These are phyloP conservation scores for Tenualosa thibaudeaui DNA, from an alignment of 2,797 vertebrate genomes.

Conservation along the genomic window DNA sequence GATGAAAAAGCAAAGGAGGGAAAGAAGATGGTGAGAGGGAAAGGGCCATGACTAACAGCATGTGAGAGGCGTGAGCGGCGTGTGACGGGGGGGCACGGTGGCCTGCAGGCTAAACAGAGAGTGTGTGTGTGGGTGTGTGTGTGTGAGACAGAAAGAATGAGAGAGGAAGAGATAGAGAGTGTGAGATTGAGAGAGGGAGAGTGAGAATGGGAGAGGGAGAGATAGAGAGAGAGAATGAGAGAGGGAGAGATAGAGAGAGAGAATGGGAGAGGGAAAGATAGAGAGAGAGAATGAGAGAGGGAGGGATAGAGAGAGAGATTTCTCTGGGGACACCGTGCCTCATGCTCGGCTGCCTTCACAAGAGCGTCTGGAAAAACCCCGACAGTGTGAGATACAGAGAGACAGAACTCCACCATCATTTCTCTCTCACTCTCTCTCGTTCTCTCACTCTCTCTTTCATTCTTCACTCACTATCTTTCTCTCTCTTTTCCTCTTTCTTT, in stretches of 20 bases:
- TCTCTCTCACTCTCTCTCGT: not conserved
- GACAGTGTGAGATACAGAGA: not conserved
- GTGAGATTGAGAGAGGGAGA: too few relatives aligned
- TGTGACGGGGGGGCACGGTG: not conserved
- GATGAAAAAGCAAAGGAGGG: not conserved
- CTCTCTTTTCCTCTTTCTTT: not conserved
- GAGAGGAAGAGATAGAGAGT: too few relatives aligned
- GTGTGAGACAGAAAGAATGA: not conserved
- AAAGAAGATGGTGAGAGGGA: not conserved
- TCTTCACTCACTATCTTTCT: not conserved
- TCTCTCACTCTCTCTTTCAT: not conserved
- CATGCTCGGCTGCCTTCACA: not conserved
- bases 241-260: not conserved
- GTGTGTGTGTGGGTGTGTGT: not conserved
- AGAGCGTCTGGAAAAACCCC: not conserved
- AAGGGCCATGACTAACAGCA: conserved; percentile 5
- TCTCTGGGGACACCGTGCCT: not conserved
- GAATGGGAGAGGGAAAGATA: not conserved
- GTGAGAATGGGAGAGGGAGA: too few relatives aligned
- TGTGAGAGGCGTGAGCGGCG: conserved; percentile 4
- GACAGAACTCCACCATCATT: not conserved
- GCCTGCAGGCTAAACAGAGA: not conserved
- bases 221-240: too few relatives aligned
- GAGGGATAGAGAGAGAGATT: not conserved
- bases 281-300: not conserved